Evolutionary conservation across 2,113 vertebrate species (phyloP).

Genomic region (Semicossyphus pulcher): DNA sequence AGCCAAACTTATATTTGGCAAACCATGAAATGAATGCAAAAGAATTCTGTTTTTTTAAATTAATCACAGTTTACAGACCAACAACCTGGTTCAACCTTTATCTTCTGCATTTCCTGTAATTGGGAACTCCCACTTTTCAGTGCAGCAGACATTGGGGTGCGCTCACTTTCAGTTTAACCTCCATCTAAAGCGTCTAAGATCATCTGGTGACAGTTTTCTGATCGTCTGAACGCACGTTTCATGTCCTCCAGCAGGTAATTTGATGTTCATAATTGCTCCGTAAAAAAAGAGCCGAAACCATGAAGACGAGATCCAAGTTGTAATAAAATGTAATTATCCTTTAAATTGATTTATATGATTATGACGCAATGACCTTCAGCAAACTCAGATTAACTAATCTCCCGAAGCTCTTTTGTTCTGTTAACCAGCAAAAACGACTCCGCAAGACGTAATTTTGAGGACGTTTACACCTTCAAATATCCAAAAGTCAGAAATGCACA

Average conservation of each 20-base stretch:
- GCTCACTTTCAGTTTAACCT: not conserved
- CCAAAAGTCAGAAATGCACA: slow-evolving; percentile 17
- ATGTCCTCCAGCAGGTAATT: not conserved
- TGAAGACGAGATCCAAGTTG: not conserved
- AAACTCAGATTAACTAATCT: slow-evolving; percentile 1
- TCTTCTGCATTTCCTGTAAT: too few species aligned
- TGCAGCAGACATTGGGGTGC: not conserved
- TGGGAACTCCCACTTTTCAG: not conserved
- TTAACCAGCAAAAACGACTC: not conserved
- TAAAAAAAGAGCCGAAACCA: not conserved
- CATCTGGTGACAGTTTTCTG: not conserved
- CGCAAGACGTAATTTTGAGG: not conserved
- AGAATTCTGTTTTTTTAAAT: too few species aligned
- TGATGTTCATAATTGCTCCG: not conserved
- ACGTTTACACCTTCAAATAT: slow-evolving; percentile 28
- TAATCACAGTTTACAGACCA: too few species aligned
- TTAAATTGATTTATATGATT: slow-evolving; percentile 16
- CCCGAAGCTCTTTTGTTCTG: not conserved
- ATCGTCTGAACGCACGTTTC: not conserved
- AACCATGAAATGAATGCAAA: too few species aligned
- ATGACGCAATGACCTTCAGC: slow-evolving; percentile 3
- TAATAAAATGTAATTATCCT: slow-evolving; percentile 2
- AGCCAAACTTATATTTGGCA: too few species aligned
- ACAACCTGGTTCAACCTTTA: not conserved
- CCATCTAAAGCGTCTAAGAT: not conserved